Base-by-base conservation (phyloP, 2,888 invertebrate genomes). In the Calameuta pallipes region DNA sequence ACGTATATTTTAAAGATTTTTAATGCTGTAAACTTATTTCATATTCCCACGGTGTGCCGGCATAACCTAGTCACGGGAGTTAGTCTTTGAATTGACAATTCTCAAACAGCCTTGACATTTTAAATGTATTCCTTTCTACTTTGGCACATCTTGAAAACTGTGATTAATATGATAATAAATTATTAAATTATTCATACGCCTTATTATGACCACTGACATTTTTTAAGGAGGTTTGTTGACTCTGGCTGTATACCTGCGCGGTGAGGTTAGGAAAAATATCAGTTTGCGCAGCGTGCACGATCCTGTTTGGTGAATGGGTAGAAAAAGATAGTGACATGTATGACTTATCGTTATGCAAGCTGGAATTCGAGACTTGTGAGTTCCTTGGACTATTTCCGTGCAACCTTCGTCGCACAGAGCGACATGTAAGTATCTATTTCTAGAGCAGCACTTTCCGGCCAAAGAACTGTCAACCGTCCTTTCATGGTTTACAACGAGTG, bases 281-380 rank as follows among this genome's bases (percentile, higher is more conserved):
- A 56, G 15, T 56, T 23, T 56, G 56, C 56, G 23, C 56, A 23
- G 56, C 23, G 23, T 23, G 23, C 56, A 56, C 23, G 6, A 56
- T 56, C 23, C 23, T 56, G 23, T 56, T 6, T 56, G 41, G 56
- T 23, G 56, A 56, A 56, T 23, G 56, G 9, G 1, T 56, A 56
- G 56, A 56, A 23, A 56, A 56, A 23, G 56, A 23, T 23, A 23
- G 9, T 23, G 23, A 56, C 23, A 56, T 9, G 56, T 56, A 56
- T 71, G 71, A 71, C 34, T 71, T 71, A 71, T 71, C 33, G 34
- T 71, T 71, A 71, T 34, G 71, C 71, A 71, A 71, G 12, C 9
- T 71, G 71, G 71, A 71, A 71, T 71, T 71, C 71, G 71, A 56
- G 56, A 56, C 56, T 56, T 56, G 56, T 56, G 23, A 56, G 56